Conservation (phyloP, 1,140 invertebrate species). For the Lethrus apterus region DNA sequence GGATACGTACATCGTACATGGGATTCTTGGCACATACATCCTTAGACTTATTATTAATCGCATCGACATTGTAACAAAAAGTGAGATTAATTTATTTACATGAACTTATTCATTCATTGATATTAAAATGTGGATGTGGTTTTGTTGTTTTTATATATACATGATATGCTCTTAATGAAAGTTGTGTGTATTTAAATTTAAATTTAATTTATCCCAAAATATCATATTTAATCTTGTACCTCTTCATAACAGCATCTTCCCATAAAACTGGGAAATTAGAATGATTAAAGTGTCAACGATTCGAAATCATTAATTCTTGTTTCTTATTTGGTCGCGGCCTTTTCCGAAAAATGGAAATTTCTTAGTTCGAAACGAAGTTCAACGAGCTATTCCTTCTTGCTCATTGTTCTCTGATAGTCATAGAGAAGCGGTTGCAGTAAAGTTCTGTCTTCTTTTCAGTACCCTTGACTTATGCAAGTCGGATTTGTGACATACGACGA, state of each 20-base stretch:
- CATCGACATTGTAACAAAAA: too few relatives aligned
- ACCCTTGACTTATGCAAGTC: constrained; percentile 50
- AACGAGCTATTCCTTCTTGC: constrained; percentile 24
- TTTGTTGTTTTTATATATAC: too few relatives aligned
- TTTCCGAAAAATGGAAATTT: constrained; percentile 9
- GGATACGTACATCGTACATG: too few relatives aligned
- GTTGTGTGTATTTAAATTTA: too few relatives aligned
- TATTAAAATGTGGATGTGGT: too few relatives aligned
- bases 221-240: constrained; percentile 6
- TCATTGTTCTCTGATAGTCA: constrained; percentile 43
- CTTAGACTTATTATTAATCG: too few relatives aligned
- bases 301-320: constrained; percentile 1
- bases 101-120: too few relatives aligned
- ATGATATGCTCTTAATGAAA: too few relatives aligned
- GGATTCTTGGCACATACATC: too few relatives aligned
- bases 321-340: not conserved
- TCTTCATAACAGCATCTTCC: constrained; percentile 3
- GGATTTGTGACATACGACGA: constrained; percentile 49
- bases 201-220: constrained; percentile 10
- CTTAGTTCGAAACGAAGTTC: too few relatives aligned
- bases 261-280: constrained; percentile 16
- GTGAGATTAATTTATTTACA: too few relatives aligned
- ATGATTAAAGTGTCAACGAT: constrained; percentile 8
- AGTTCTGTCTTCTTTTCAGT: constrained; percentile 48
- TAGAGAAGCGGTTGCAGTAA: constrained; percentile 49